Conservation (phyloP, 1,140 invertebrate species). For the Yoshiicerus persimilis region DNA sequence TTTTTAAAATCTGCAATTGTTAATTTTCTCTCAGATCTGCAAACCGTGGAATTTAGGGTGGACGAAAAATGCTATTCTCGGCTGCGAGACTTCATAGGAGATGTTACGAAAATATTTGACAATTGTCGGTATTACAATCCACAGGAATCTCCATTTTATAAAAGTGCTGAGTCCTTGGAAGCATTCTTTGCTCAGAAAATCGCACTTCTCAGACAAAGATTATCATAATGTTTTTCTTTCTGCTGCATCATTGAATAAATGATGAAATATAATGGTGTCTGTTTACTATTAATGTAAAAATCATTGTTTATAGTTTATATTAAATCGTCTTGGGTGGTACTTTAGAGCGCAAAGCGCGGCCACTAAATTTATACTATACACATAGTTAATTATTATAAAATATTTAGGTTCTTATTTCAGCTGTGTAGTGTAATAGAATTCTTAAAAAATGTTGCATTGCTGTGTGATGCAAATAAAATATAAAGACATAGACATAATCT, state of each 20-base stretch:
- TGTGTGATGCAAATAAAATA: background rate
- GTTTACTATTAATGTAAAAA: background rate
- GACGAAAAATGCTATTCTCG: conserved; percentile 79
- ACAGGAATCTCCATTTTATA: conserved; percentile 90
- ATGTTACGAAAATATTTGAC: conserved; percentile 97
- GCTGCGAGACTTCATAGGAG: conserved; percentile 91
- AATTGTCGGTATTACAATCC: conserved; percentile 97
- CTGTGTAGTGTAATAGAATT: background rate
- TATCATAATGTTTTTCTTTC: background rate
- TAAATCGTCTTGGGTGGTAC: background rate
- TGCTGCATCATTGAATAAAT: background rate
- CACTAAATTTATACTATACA: background rate
- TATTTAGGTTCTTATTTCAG: background rate
- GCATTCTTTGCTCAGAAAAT: conserved; percentile 93
- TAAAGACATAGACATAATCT: background rate
- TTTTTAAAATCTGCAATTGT: conserved; percentile 23
- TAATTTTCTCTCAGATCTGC: conserved; percentile 73
- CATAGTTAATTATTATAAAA: background rate
- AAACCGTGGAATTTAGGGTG: conserved; percentile 87
- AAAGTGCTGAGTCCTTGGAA: conserved; percentile 91
- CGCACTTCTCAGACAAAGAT: conserved; percentile 66
- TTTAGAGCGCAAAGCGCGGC: background rate
- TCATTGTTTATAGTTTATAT: background rate
- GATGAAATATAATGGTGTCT: background rate
- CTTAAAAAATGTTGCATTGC: background rate